Percentiles rank a stretch among this genome's conserved stretches.
Conservation (phyloP, 2,888 invertebrate genomes). For the Metallyticus violacea region DNA sequence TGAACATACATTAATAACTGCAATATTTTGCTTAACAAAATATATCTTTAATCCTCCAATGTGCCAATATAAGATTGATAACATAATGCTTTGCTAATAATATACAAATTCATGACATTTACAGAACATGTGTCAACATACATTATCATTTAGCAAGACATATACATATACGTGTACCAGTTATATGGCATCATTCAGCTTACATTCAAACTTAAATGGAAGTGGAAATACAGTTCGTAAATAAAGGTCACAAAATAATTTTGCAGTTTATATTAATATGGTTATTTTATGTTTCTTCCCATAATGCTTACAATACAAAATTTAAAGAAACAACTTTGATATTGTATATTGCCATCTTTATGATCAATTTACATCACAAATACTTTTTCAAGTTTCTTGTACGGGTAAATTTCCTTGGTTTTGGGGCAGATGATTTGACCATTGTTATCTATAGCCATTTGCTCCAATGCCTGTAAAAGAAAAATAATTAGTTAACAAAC, state of each 20-base stretch:
- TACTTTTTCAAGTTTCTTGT: conserved; percentile 93
- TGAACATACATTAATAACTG: not conserved
- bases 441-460: conserved; percentile 87
- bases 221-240: not conserved
- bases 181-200: not conserved
- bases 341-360: not conserved
- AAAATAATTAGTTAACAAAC: not conserved
- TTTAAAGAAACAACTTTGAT: not conserved
- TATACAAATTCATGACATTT: not conserved
- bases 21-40: not conserved
- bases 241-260: not conserved
- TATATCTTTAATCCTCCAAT: not conserved
- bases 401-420: conserved; percentile 86
- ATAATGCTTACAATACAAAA: not conserved
- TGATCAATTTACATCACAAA: conserved; percentile 83
- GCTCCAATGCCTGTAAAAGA: conserved; percentile 69
- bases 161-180: not conserved
- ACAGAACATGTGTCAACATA: not conserved
- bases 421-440: conserved; percentile 91
- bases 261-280: not conserved
- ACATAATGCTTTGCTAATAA: not conserved
- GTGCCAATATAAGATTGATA: not conserved
- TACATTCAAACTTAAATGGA: not conserved
- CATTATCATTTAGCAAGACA: not conserved
- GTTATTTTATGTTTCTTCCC: not conserved